These are phyloP conservation scores for Amazona vittata DNA, from an alignment of 2,113 vertebrate species.

Conservation along the genomic window DNA sequence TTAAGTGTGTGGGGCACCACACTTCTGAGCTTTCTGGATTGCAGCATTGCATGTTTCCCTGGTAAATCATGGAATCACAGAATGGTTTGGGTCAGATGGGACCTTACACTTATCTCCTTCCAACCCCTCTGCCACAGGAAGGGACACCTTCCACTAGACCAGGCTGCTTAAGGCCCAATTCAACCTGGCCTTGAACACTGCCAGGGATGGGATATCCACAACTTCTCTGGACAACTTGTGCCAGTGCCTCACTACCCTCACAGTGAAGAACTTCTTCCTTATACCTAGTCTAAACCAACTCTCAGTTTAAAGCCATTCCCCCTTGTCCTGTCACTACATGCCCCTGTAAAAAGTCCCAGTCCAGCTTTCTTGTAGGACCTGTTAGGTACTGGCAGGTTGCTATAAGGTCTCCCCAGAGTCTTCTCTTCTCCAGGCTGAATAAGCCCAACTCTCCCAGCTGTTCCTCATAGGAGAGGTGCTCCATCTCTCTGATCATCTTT, in stretches of 20 bases:
- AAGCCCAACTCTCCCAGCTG: not conserved
- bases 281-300: not conserved
- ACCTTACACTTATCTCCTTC: not conserved
- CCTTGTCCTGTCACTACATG: not conserved
- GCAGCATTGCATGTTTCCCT: not conserved
- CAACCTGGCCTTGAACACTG: not conserved
- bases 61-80: not conserved
- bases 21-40: not conserved
- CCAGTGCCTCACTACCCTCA: not conserved
- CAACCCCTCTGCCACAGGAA: not conserved
- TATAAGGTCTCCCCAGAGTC: not conserved
- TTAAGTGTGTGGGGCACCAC: fast-evolving
- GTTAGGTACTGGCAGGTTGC: not conserved
- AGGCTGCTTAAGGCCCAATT: not conserved
- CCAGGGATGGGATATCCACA: not conserved
- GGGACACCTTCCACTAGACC: not conserved
- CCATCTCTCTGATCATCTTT: not conserved
- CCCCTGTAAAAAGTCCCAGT: not conserved
- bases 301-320: not conserved
- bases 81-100: not conserved
- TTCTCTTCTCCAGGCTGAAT: not conserved
- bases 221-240: not conserved
- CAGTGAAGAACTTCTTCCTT: not conserved
- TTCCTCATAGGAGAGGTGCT: not conserved
- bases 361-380: not conserved